Evolutionary conservation across 2,888 invertebrate species (phyloP), one percentile per base, ranked within the genome.

Genomic region (Boloria selene): DNA sequence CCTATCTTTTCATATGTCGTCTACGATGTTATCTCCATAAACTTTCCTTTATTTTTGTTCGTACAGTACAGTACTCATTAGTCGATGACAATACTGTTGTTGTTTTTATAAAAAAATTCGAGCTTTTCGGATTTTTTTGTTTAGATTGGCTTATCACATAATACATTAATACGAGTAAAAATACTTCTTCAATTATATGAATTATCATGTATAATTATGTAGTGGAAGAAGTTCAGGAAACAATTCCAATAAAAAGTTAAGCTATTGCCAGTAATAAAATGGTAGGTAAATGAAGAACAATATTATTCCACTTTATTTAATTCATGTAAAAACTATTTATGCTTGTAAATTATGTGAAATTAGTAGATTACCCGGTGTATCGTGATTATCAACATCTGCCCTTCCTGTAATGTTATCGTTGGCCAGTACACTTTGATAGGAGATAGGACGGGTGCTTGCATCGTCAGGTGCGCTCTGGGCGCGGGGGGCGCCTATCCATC

Each of bases 391-490:
- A 76, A 79, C 88, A 88, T 86, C 85, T 87, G 86, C 80, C 79
- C 83, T 86, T 87, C 82, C 85, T 85, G 82, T 81, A 78, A 73
- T 72, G 70, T 77, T 75, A 73, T 71, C 68, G 73, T 74, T 72
- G 16, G 44, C 18, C 31, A 71, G 74, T 75, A 70, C 69, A 72
- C 73, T 73, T 72, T 74, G 75, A 71, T 73, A 72, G 73, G 75
- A 74, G 76, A 79, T 73, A 72, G 75, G 80, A 79, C 78, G 79
- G 77, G 79, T 80, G 79, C 79, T 78, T 76, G 77, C 76, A 75
- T 73, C 69, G 85, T 90, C 90, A 90, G 90, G 90, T 90, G 90
- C 83, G 81, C 76, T 77, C 74, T 80, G 75, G 76, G 79, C 79
- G 83, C 82, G 79, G 79, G 74, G 74, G 63, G 66, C 73, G 82